Base-by-base conservation (phyloP, 1,140 invertebrate species). In the Pectinophora gossypiella region DNA sequence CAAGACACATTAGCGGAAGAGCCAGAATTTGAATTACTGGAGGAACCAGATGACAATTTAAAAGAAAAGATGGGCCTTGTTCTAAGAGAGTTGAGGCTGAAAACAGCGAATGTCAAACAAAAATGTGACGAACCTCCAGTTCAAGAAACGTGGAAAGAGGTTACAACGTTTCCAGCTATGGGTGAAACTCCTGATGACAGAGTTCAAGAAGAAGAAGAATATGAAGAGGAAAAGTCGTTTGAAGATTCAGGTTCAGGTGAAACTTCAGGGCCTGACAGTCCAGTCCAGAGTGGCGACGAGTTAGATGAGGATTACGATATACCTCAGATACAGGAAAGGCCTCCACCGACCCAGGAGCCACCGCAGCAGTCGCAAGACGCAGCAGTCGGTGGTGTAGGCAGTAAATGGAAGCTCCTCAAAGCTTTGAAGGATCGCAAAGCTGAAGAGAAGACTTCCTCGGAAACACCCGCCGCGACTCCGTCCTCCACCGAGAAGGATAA, bases 341-440 rank as follows among this genome's bases (percentile, higher is more conserved):
- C 71, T 64, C 60, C 35, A 61, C 56, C 82, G 72, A 18, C 82
- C 61, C 62, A 59, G 44, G 72, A 76, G 20, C 66, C 72, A 21
- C 75, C 56, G 68, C 64, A 86, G 62, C 86, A 85, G 62, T 85
- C 85, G 68, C 64, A 90, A 85, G 89, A 90, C 62, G 88, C 90
- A 45, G 90, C 90, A 21, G 89, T 91, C 43, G 92, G 93, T 18
- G 96, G 95, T 66, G 89, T 91, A 42, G 92, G 93, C 19, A 96
- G 95, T 66, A 96, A 96, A 83, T 97, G 96, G 96, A 96, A 96
- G 76, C 85, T 97, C 15, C 79, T 97, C 9, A 97, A 96, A 83
- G 95, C 95, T 4, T 72, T 97, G 20, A 97, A 97, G 76, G 95
- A 97, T 72, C 89, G 94, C 51, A 96, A 97, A 87, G 94, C 95